phyloP scores from a whole-genome alignment of 2,797 vertebrate species.

The Poeciliopsis presidionis region DNA sequence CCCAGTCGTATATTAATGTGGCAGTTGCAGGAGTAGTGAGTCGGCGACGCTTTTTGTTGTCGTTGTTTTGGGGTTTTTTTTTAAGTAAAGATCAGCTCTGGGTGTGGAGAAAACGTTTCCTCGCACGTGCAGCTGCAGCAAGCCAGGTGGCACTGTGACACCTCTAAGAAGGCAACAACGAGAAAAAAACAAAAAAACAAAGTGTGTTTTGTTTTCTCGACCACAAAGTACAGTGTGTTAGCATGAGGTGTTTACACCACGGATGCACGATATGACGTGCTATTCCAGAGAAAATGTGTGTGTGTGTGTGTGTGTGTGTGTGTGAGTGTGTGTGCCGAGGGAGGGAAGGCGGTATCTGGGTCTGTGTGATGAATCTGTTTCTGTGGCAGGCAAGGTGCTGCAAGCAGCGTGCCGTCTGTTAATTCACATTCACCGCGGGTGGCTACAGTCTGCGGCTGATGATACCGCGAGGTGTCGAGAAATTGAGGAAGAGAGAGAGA shows the following conservation, averaged over 20 bases:
- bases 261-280: slow-evolving; percentile 61
- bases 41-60: neutral
- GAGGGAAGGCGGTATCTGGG: slow-evolving; percentile 70
- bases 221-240: slow-evolving; percentile 58
- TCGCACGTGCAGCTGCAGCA: neutral
- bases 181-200: neutral
- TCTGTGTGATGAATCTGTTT: slow-evolving; percentile 78
- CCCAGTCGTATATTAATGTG: slow-evolving; percentile 50
- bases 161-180: slow-evolving; percentile 11
- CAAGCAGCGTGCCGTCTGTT: slow-evolving; percentile 74
- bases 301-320: slow-evolving; percentile 31
- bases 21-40: slow-evolving; percentile 39
- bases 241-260: slow-evolving; percentile 52
- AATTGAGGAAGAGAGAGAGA: slow-evolving; percentile 38
- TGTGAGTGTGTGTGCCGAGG: slow-evolving; percentile 37
- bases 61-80: neutral
- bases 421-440: slow-evolving; percentile 77
- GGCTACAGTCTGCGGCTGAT: slow-evolving; percentile 69
- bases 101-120: neutral
- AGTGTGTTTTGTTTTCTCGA: slow-evolving; percentile 51
- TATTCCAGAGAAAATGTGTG: slow-evolving; percentile 61
- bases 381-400: slow-evolving; percentile 69
- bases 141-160: slow-evolving; percentile 3
- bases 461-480: slow-evolving; percentile 67
- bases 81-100: slow-evolving; percentile 22